Evolutionary conservation across 2,797 vertebrate genomes (phyloP).

Genomic region (Pipistrellus nathusii): DNA sequence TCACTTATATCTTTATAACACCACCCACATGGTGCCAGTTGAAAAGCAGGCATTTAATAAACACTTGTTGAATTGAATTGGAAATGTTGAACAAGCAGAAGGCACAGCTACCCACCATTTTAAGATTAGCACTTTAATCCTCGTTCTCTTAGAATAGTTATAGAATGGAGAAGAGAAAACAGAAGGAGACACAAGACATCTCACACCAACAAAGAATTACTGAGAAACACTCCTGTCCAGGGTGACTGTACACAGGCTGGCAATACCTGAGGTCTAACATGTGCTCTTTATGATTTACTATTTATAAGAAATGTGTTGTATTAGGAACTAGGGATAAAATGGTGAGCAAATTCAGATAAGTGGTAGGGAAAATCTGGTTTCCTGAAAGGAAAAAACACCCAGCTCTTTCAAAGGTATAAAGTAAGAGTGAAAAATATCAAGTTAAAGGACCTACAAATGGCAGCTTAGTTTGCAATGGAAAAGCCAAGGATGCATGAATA

Average conservation of each 20-base stretch:
- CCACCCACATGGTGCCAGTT: slow-evolving; percentile 2
- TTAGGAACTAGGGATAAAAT: background rate
- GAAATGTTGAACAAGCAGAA: slow-evolving; percentile 48
- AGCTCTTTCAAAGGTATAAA: slow-evolving; percentile 48
- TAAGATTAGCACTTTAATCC: slow-evolving; percentile 33
- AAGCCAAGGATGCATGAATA: background rate
- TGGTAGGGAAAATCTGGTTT: background rate
- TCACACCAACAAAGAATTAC: background rate
- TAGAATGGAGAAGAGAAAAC: background rate
- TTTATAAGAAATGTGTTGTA: background rate
- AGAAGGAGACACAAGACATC: background rate
- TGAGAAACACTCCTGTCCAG: slow-evolving; percentile 1
- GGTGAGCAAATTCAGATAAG: slow-evolving; percentile 12
- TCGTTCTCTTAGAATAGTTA: slow-evolving; percentile 8
- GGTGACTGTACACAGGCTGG: background rate
- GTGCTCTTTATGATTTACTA: slow-evolving; percentile 58
- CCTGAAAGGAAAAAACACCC: background rate
- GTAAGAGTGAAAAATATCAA: slow-evolving; percentile 19
- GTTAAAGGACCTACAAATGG: background rate
- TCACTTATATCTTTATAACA: slow-evolving; percentile 2
- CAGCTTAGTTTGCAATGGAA: background rate
- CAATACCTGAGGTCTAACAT: slow-evolving; percentile 25
- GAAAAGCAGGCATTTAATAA: slow-evolving; percentile 50
- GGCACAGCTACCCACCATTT: background rate
- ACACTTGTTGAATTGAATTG: slow-evolving; percentile 8